Percentiles rank a stretch among this genome's conserved stretches.
Conservation (phyloP, 2,888 invertebrate genomes). For the Odontomyia ornata region DNA sequence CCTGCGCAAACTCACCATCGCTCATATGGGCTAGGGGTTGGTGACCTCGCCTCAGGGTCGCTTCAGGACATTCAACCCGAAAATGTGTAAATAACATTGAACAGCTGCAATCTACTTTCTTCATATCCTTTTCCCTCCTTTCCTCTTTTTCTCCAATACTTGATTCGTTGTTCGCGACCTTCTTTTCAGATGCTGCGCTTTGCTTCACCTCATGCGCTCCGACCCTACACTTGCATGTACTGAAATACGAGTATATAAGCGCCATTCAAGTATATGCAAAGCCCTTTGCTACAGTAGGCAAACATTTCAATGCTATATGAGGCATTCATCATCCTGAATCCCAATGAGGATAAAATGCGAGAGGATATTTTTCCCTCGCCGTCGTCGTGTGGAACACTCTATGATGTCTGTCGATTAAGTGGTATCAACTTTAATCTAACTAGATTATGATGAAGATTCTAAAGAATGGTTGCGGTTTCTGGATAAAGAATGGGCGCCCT, state of each 20-base stretch:
- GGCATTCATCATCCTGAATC: neutral
- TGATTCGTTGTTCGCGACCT: constrained; percentile 1
- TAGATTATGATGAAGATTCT: neutral
- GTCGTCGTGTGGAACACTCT: no score
- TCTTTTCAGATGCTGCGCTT: constrained; percentile 31
- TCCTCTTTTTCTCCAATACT: neutral
- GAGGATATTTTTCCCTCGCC: neutral
- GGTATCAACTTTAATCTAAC: constrained; percentile 5
- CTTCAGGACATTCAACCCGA: constrained; percentile 62
- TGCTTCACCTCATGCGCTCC: neutral
- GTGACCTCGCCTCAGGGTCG: constrained; percentile 66
- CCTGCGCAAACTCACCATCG: constrained; percentile 16
- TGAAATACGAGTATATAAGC: neutral
- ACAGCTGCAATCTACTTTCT: constrained; percentile 49
- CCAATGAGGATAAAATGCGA: neutral
- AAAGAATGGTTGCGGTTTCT: no score
- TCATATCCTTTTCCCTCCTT: constrained; percentile 34
- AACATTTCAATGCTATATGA: neutral
- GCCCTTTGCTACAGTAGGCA: neutral
- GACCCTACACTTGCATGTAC: neutral
- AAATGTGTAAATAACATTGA: constrained; percentile 50
- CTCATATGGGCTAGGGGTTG: constrained; percentile 58
- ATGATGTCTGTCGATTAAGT: constrained; percentile 16
- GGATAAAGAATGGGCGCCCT: no score
- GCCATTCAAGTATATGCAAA: neutral